Evolutionary conservation across 2,888 invertebrate species (phyloP), one percentile per base, ranked within the genome.

Genomic region (Drosophila falleni): DNA sequence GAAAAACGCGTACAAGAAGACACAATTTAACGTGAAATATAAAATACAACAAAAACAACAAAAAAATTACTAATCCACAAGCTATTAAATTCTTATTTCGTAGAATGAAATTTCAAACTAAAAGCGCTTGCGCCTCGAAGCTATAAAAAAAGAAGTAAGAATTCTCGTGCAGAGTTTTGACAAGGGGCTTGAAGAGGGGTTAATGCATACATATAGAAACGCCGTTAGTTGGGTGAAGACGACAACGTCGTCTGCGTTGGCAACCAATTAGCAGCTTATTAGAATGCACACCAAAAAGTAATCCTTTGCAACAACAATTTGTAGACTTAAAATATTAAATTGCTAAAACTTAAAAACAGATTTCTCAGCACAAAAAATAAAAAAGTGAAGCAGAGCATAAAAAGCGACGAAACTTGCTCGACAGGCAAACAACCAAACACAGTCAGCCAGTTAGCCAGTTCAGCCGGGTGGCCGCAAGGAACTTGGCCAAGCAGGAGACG

Each of bases 211-310:
- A 56, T 70, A 58, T 69, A 69, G 65, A 68, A 63, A 59, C 58
- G 65, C 82, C 78, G 85, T 85, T 82, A 73, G 79, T 50, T 65
- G 67, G 53, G 58, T 56, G 33, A 35, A 63, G 33, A 42, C n/a
- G 35, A 46, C 55, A 58, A 62, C 47, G 67, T 60, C 58, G 79
- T 79, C 85, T 80, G 79, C 67, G 80, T 16, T 79, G 73, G 69
- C 87, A 80, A 85, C 85, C 87, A 86, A 86, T 86, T 86, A 86
- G 76, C 87, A 85, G 87, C 86, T 86, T 86, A 86, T 86, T 86
- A 86, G 85, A 83, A 81, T 85, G 83, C 83, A 81, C 81, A 79
- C 78, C 76, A 69, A 64, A 70, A 75, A 74, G 76, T 83, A 87
- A 85, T 85, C 87, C 87, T 70, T 68, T 80, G 74, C 75, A 79